Evolutionary conservation across 2,113 vertebrate species (phyloP), one percentile per base, ranked within the genome.

Genomic region (Pterocles gutturalis): DNA sequence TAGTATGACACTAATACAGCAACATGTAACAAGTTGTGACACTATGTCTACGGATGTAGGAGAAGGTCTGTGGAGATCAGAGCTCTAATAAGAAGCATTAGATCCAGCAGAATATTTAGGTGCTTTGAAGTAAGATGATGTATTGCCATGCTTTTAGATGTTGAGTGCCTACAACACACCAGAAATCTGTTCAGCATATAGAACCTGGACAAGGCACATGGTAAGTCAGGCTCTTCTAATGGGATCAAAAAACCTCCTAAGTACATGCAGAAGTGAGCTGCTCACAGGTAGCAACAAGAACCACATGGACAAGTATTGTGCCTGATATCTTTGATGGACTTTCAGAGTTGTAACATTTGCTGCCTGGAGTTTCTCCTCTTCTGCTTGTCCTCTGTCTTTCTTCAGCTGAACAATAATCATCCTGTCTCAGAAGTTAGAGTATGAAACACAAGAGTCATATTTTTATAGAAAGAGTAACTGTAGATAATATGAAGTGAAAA

Each of bases 151-250:
- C 26, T 60, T 61, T 69, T 45, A 49, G 22, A 33, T 31, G 33
- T 51, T 60, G 65, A 69, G 17, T 36, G 17, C 34, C 71, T 80
- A 48, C 16, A 43, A 34, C 11, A 29, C 22, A 53, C 9, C 17
- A 61, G 36, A 57, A 54, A 57, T 43, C 48, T 34, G 46, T 46
- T 41, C 51, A 25, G 17, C 2, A 0, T 58, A 2, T n/a, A 2
- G 36, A 60, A 43, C 10, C 16, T 10, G 3, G 13, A 38, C 2
- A 31, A 76, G n/a, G 36, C 17, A 53, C 1, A 0, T 18, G 2
- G 14, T 72, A 49, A 67, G 5, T 13, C 38, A 51, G 48, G 5
- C 22, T 33, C 25, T 70, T 79, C 41, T 62, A 36, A 54, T n/a
- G 31, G 14, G 31, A 34, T n/a, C 34, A 58, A 75, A 51, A 5